phyloP scores from a whole-genome alignment of 92 coral and sea anemone genomes.

The Actinostola sp. region DNA sequence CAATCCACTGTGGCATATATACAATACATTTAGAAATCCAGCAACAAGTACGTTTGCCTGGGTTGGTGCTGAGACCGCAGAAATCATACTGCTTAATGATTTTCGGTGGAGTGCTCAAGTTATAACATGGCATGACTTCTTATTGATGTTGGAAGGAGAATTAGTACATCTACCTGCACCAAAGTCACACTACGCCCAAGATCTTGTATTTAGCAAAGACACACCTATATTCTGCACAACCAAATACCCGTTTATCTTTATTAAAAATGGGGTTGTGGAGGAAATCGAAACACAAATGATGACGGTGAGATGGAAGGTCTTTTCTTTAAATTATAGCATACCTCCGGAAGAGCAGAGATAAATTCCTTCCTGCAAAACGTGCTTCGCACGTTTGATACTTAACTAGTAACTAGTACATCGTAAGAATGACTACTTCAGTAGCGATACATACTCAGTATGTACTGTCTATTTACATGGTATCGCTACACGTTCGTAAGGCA shows the following conservation, averaged over 20 bases:
- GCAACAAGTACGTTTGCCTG: too few relatives aligned
- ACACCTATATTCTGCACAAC: conserved; percentile 60
- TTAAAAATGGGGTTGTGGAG: conserved; percentile 44
- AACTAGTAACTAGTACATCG: too few relatives aligned
- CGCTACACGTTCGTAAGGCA: too few relatives aligned
- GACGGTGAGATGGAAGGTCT: conserved; percentile 63
- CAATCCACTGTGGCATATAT: too few relatives aligned
- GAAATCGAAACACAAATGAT: conserved; percentile 68
- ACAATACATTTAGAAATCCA: too few relatives aligned
- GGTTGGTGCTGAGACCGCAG: not conserved
- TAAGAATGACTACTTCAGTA: too few relatives aligned
- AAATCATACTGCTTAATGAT: conserved; percentile 42
- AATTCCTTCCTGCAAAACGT: conserved; percentile 39
- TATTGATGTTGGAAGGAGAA: conserved; percentile 62
- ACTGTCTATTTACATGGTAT: too few relatives aligned
- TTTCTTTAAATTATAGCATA: conserved; percentile 33
- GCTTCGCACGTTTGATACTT: conserved; percentile 43
- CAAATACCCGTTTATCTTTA: conserved; percentile 34
- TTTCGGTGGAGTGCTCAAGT: conserved; percentile 48
- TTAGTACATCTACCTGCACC: conserved; percentile 61
- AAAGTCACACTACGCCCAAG: conserved; percentile 61
- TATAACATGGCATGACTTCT: conserved; percentile 69
- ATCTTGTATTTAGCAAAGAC: conserved; percentile 48
- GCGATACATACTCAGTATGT: too few relatives aligned
- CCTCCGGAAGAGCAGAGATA: conserved; percentile 20